Conservation (phyloP, 2,113 vertebrate species). For the Tachuris rubrigastra region DNA sequence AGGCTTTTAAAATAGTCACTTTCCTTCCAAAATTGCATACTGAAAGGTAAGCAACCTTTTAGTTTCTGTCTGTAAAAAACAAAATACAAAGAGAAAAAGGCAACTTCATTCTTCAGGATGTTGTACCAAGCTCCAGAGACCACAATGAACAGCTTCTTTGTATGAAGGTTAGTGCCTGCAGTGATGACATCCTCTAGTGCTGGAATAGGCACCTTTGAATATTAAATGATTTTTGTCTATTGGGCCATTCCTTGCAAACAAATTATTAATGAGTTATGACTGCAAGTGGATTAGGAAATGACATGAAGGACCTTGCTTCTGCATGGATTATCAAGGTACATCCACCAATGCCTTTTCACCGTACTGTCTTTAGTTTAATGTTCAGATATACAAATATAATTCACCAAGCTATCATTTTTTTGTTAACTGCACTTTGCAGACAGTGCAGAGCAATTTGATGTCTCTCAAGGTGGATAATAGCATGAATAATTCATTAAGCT, state of each 20-base stretch:
- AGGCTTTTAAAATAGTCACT: neutral
- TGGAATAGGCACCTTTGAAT: neutral
- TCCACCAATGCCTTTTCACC: neutral
- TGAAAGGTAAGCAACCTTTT: neutral
- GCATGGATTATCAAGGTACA: neutral
- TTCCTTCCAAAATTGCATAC: neutral
- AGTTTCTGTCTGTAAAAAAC: neutral
- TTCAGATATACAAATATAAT: slow-evolving; percentile 33
- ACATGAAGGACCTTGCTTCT: neutral
- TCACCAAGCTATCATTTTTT: slow-evolving; percentile 34
- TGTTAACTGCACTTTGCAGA: slow-evolving; percentile 28
- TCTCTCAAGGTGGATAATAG: slow-evolving; percentile 53
- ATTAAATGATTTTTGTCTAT: slow-evolving; percentile 28
- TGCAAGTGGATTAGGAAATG: neutral
- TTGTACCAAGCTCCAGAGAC: neutral
- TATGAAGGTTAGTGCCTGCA: neutral
- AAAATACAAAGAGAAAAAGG: neutral
- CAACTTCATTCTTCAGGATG: neutral
- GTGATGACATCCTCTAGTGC: neutral
- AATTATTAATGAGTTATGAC: slow-evolving; percentile 32
- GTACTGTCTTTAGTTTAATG: neutral
- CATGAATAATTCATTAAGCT: slow-evolving; percentile 72
- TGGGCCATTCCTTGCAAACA: neutral
- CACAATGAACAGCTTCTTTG: neutral
- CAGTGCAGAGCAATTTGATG: slow-evolving; percentile 43